Percentiles rank a stretch among this genome's conserved stretches.
Conservation (phyloP, 2,113 vertebrate species). For the Callionymus lyra region DNA sequence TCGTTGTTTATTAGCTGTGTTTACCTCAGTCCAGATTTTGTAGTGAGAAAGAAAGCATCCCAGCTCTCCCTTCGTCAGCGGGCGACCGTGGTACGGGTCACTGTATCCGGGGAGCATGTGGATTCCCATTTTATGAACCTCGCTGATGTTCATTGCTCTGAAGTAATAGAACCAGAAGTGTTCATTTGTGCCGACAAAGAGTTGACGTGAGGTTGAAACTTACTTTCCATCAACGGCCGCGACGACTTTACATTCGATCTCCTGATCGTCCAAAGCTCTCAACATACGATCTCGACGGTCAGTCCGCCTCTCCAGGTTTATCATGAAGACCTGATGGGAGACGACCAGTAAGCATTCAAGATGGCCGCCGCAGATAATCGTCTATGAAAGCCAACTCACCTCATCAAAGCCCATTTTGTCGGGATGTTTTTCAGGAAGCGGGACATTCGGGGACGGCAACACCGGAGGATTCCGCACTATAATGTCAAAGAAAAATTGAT, state of each 20-base stretch:
- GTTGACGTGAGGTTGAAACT: slow-evolving; percentile 29
- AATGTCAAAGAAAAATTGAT: slow-evolving; percentile 34
- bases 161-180: not conserved
- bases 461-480: slow-evolving; percentile 72
- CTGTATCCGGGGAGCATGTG: slow-evolving; percentile 86
- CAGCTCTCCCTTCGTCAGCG: slow-evolving; percentile 83
- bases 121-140: slow-evolving; percentile 75
- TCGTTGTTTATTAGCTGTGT: not conserved
- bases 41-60: slow-evolving; percentile 92
- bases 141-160: slow-evolving; percentile 81
- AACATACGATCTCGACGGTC: slow-evolving; percentile 80
- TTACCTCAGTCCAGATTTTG: slow-evolving; percentile 84
- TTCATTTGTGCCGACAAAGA: not conserved
- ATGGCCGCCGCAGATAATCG: no score
- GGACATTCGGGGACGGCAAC: slow-evolving; percentile 69
- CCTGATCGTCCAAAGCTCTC: slow-evolving; percentile 64
- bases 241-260: slow-evolving; percentile 70
- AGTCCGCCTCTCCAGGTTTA: slow-evolving; percentile 73
- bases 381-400: slow-evolving; percentile 62
- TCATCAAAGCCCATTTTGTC: slow-evolving; percentile 88
- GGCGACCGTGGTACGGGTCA: slow-evolving; percentile 84
- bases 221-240: slow-evolving; percentile 86
- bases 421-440: slow-evolving; percentile 49
- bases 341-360: not conserved
- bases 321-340: slow-evolving; percentile 77